Conservation (phyloP, 2,113 vertebrate species). For the Cyphomyrus discorhynchus region DNA sequence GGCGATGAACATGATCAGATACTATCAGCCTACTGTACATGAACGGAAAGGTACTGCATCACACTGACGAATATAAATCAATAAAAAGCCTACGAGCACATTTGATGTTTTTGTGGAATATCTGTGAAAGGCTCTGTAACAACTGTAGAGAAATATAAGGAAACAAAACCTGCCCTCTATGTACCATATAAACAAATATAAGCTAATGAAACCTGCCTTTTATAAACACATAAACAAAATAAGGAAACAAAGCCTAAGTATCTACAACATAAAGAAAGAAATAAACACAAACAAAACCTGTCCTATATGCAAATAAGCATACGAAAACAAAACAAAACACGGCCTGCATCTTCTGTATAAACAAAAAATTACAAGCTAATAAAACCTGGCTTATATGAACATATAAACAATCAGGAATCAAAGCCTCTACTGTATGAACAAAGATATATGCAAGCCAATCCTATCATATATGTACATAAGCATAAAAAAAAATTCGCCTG, state of each 20-base stretch:
- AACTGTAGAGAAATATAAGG: neutral
- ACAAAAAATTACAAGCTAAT: neutral
- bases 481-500: neutral
- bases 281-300: neutral
- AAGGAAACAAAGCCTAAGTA: neutral
- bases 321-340: neutral
- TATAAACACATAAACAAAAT: neutral
- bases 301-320: neutral
- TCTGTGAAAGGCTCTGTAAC: neutral
- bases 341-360: neutral
- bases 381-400: neutral
- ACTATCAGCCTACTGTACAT: neutral
- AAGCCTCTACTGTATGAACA: neutral
- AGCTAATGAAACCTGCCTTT: neutral
- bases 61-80: neutral
- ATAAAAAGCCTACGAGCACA: neutral
- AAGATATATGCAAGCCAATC: neutral
- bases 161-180: neutral
- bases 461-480: neutral
- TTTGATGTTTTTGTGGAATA: neutral
- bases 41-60: neutral
- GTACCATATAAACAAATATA: neutral
- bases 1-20: neutral
- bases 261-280: neutral
- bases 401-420: neutral